Conservation (phyloP, 1,140 invertebrate species). For the Phenacoccus solenopsis region DNA sequence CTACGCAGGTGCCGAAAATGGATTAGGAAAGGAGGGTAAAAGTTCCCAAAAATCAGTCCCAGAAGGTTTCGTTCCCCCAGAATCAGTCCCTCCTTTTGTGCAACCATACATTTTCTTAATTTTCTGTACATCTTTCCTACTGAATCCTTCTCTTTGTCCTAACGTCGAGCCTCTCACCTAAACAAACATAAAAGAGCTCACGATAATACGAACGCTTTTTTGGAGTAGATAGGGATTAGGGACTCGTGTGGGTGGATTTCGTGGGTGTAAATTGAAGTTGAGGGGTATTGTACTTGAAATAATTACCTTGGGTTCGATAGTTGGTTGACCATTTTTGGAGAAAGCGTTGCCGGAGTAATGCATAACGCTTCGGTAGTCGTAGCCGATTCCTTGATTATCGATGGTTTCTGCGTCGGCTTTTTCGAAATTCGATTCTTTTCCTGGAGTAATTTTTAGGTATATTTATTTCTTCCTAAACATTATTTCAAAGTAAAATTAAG, state of each 20-base stretch:
- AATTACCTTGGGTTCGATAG: slow-evolving; percentile 50
- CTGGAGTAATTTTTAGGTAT: slow-evolving; percentile 29
- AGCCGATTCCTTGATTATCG: slow-evolving; percentile 48
- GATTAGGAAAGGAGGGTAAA: neutral
- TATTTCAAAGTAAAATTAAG: no score
- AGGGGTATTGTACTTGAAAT: neutral
- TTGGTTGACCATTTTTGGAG: slow-evolving; percentile 53
- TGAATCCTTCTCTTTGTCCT: slow-evolving; percentile 58
- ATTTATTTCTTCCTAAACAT: no score
- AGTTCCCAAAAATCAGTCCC: neutral
- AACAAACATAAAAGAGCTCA: slow-evolving; percentile 21
- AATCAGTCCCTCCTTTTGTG: slow-evolving; percentile 30
- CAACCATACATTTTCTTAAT: slow-evolving; percentile 65
- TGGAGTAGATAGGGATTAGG: neutral
- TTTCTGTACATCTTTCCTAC: slow-evolving; percentile 55
- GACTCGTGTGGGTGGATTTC: neutral
- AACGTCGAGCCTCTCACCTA: slow-evolving; percentile 28
- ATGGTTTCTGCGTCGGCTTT: slow-evolving; percentile 43
- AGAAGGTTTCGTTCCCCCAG: no score
- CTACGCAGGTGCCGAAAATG: no score
- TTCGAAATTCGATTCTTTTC: slow-evolving; percentile 52
- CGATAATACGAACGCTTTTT: neutral
- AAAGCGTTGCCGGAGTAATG: slow-evolving; percentile 69
- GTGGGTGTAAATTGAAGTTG: neutral
- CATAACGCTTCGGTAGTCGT: slow-evolving; percentile 73